Conservation (phyloP, 2,888 invertebrate species). For the Carcina quercana region DNA sequence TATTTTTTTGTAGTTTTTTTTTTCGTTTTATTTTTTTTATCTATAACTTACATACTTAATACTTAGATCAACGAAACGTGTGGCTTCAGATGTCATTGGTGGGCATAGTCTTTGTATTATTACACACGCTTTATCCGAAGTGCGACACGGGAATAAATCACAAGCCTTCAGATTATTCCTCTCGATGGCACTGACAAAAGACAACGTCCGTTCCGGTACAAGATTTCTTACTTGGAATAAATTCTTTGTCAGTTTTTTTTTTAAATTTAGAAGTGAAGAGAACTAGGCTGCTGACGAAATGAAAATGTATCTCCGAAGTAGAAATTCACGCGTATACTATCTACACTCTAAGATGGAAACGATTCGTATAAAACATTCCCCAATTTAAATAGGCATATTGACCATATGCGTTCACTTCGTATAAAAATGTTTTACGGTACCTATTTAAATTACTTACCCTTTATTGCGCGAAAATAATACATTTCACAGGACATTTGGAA, state of each 20-base stretch:
- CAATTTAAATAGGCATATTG: constrained; percentile 21
- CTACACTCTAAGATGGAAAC: constrained; percentile 17
- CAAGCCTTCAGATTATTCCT: constrained; percentile 18
- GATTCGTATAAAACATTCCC: constrained; percentile 22
- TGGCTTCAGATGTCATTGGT: constrained; percentile 69
- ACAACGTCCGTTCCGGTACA: constrained; percentile 15
- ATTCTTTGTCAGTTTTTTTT: constrained; percentile 30
- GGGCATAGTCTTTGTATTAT: constrained; percentile 63
- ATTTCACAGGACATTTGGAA: constrained; percentile 33
- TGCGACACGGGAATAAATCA: constrained; percentile 34
- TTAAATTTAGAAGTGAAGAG: constrained; percentile 1
- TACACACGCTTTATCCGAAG: constrained; percentile 43
- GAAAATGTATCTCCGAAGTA: constrained; percentile 22
- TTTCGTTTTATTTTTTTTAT: constrained; percentile 53
- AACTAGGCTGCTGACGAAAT: constrained; percentile 17
- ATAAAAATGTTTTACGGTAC: constrained; percentile 30
- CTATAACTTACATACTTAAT: constrained; percentile 70
- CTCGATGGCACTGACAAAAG: constrained; percentile 45
- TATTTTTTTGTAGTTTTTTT: constrained; percentile 42
- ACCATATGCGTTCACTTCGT: constrained; percentile 23
- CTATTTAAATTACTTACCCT: constrained; percentile 29
- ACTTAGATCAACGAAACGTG: constrained; percentile 68
- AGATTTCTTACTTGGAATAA: constrained; percentile 12
- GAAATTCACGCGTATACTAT: constrained; percentile 17
- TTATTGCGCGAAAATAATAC: constrained; percentile 29